Conservation (phyloP, 2,113 vertebrate genomes). For the Bujurquina vittata region DNA sequence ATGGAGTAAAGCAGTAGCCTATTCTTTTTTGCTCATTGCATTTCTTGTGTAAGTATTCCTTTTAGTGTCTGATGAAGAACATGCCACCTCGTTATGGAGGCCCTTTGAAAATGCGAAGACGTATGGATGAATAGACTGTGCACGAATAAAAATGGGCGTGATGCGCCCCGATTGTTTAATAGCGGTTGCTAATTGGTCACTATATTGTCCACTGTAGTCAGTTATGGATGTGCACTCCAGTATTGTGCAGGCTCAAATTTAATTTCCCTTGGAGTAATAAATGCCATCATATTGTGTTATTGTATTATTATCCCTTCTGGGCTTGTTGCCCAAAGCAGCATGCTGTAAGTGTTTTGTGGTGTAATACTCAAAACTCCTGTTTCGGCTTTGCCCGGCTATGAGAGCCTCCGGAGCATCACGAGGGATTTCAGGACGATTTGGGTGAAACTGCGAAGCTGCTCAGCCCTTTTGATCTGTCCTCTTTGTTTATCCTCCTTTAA, state of each 20-base stretch:
- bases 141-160: background rate
- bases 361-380: slow-evolving; percentile 6
- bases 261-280: slow-evolving; percentile 28
- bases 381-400: slow-evolving; percentile 4
- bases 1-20: background rate
- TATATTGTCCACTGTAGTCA: slow-evolving; percentile 5
- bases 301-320: slow-evolving; percentile 9
- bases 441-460: slow-evolving; percentile 16
- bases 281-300: background rate
- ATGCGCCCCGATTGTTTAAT: background rate
- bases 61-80: slow-evolving; percentile 10
- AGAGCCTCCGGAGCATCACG: slow-evolving; percentile 25
- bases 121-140: slow-evolving; percentile 1
- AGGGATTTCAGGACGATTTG: slow-evolving; percentile 31
- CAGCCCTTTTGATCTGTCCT: slow-evolving; percentile 50
- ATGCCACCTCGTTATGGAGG: background rate
- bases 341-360: background rate
- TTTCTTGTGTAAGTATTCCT: slow-evolving; percentile 5
- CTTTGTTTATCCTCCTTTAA: slow-evolving; percentile 46
- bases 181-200: slow-evolving; percentile 25
- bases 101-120: background rate
- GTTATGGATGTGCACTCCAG: background rate
- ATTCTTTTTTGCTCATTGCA: background rate
- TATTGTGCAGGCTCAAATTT: background rate
- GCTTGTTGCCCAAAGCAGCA: slow-evolving; percentile 6